phyloP scores from a whole-genome alignment of 2,888 invertebrate genomes.

The Ceramica pisi region DNA sequence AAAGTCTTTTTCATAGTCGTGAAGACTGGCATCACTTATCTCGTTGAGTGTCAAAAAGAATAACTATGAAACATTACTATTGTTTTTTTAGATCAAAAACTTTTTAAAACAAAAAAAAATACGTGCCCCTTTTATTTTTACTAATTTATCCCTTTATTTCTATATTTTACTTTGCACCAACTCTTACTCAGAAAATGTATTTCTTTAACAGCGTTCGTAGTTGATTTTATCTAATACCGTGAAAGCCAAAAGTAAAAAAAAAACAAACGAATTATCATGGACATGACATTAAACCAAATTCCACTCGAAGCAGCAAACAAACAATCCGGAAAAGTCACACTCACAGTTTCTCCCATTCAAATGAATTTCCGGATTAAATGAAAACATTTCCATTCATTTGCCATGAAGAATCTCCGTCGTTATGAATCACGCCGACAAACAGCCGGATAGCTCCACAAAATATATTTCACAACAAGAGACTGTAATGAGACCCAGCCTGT shows the following conservation, averaged over 20 bases:
- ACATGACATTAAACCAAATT: slow-evolving; percentile 23
- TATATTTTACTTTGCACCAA: too few species aligned
- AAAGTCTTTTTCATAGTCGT: too few species aligned
- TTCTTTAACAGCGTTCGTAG: neutral
- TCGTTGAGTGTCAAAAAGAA: too few species aligned
- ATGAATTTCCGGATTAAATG: slow-evolving; percentile 53
- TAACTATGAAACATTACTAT: too few species aligned
- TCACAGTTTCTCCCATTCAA: slow-evolving; percentile 37
- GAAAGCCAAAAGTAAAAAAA: neutral
- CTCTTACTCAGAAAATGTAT: neutral
- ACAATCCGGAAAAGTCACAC: slow-evolving; percentile 22
- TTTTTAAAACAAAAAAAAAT: too few species aligned
- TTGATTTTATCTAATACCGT: neutral
- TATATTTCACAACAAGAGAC: slow-evolving; percentile 58
- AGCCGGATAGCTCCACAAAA: slow-evolving; percentile 55
- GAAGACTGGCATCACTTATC: too few species aligned
- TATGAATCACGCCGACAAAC: slow-evolving; percentile 59
- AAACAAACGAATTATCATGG: neutral
- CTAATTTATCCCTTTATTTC: too few species aligned
- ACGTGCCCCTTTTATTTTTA: too few species aligned
- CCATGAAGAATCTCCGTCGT: slow-evolving; percentile 54
- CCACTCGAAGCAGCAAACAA: slow-evolving; percentile 22
- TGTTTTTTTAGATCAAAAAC: too few species aligned
- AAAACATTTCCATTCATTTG: slow-evolving; percentile 63
- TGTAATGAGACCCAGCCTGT: slow-evolving; percentile 49